Evolutionary conservation across 2,113 vertebrate genomes (phyloP), one percentile per base, ranked within the genome.

Genomic region (Labeo catla): DNA sequence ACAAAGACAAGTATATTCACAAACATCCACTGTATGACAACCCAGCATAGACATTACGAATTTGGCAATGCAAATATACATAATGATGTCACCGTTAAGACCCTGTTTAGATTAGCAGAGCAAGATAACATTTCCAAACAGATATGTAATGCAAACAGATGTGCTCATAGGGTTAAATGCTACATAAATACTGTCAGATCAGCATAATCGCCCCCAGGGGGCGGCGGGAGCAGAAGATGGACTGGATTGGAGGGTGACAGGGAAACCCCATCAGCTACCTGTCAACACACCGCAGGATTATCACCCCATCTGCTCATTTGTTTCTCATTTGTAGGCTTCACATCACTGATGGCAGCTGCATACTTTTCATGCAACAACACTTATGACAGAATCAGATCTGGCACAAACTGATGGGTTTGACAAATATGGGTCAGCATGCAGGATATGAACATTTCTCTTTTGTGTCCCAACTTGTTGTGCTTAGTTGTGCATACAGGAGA

Each of bases 41-140:
- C 85, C 86, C 59, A 76, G 49, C 74, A 73, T 72, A 61, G 65
- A 68, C 39, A 83, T 90, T 83, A 90, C 39, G 77, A 78, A 63
- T 76, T 86, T 91, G 92, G 92, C 92, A 91, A 81, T 3, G 63
- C 11, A 86, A 90, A 89, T 85, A 78, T 92, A 93, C 86, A 94
- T 90, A 93, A 93, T 94, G 91, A 93, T 43, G 74, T 92, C 92
- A 93, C 61, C 65, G 89, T 87, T 86, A 92, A 89, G 89, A 83
- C 82, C 54, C 61, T 90, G 82, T 87, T 87, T 82, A 84, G 86
- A 86, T 91, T 86, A 86, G 50, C 23, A n/a, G 15, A 65, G 70
- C 65, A 61, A 72, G 84, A 77, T 84, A 4, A 87, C 54, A 81
- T 91, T 91, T 90, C 87, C 90, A 89, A 87, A 89, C 73, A 84